Base-by-base conservation (phyloP, 1,140 invertebrate species). In the Neelides sp. region DNA sequence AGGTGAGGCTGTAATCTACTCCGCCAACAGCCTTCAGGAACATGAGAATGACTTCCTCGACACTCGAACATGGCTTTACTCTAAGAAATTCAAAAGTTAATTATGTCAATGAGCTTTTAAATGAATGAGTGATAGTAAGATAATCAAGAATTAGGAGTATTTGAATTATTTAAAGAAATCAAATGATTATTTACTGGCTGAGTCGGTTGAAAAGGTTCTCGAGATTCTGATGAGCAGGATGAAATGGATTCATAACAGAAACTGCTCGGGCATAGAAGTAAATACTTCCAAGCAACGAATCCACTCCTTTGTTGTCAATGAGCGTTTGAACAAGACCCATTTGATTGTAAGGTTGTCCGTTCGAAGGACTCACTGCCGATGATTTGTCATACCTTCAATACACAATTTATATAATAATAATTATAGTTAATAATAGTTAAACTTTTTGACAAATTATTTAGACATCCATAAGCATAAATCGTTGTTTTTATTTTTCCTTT, bases 291-390 rank as follows among this genome's bases (percentile, higher is more conserved):
- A 60, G 27, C 5, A 57, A 22, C 15, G 49, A 36, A 24, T 60
- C 54, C 20, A 57, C 28, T n/a, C 43, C 23, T 19, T 41, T 48
- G 17, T 43, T 40, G 36, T 60, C 52, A 37, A 60, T 50, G 1
- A 50, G 22, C 13, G 50, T 24, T 43, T 60, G 58, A 22, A 37
- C 45, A 13, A 56, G 8, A 2, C 54, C 54, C 58, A 60, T 60
- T 43, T 60, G 58, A 44, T 60, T 37, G 27, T 47, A 60, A 1
- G 58, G 54, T 30, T 54, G 52, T 23, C 58, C 58, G 42, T 52
- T 54, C 8, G 32, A 43, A 42, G 58, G 54, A 42, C 44, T 40
- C 7, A 60, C 43, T 2, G 50, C 47, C 34, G 54, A 39, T 15
- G 54, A 54, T 26, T 60, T 60, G n/a, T 60, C 58, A 34, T 60